Evolutionary conservation across 2,888 invertebrate species (phyloP), one percentile per base, ranked within the genome.

Genomic region (Aethes cnicana): DNA sequence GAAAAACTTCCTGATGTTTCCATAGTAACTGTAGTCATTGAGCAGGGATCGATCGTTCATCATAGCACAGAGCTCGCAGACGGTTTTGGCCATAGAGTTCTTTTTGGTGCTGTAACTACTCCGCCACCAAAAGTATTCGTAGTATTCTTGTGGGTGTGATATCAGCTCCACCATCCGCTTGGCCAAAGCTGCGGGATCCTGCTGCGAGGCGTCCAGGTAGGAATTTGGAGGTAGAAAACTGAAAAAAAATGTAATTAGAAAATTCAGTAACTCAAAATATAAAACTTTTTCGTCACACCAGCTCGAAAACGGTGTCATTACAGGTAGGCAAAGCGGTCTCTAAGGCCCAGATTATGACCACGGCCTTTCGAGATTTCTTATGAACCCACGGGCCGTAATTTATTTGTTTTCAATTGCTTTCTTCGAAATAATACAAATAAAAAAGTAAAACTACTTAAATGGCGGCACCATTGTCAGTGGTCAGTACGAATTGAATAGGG

Each of bases 41-140:
- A n/a, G n/a, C 14, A 25, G 2, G 4, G 14, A n/a, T n/a, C 3
- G 2, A 2, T 39, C 21, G 9, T 39, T 39, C 25, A 39, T n/a
- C 9, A 39, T 8, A 7, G n/a, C 4, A 16, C 39, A 39, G 5
- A 39, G 16, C 2, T 16, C 39, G 6, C 39, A 39, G 3, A 39
- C 9, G 25, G 23, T 25, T 25, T n/a, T 4, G 4, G 16, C 1
- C 2, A 25, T 3, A 1, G 16, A 3, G 9, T 39, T 39, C 16
- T 25, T 7, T 26, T 41, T 47, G 4, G 47, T 53, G 6, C 20
- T 20, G 30, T 56, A 62, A 33, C 57, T 55, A 16, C 54, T 58
- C 18, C 50, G 35, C 64, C 64, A 64, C 5, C 54, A 54, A 30
- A 62, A 61, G 33, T 47, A 63, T 4, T 59, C 52, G 6, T 53